Percentiles rank a stretch among this genome's conserved stretches.
phyloP scores from a whole-genome alignment of 2,113 vertebrate genomes.

The Dryoscopus gambensis region DNA sequence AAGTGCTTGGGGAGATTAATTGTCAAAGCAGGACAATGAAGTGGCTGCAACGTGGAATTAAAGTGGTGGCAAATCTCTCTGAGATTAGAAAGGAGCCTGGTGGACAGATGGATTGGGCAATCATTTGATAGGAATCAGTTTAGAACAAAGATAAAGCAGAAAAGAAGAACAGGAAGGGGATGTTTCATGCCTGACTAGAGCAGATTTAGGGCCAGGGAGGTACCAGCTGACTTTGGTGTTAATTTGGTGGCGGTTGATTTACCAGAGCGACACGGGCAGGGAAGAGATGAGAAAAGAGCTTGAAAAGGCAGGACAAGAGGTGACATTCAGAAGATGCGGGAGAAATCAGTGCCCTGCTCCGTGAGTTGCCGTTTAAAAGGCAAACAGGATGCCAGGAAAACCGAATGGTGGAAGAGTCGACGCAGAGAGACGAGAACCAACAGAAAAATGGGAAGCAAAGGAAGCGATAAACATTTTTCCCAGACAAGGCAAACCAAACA shows the following conservation, averaged over 20 bases:
- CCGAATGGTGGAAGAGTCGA: neutral
- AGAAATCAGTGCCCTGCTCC: neutral
- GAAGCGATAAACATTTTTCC: neutral
- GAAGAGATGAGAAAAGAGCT: neutral
- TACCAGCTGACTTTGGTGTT: neutral
- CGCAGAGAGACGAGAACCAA: rapidly evolving
- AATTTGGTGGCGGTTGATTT: neutral
- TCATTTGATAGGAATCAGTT: constrained; percentile 44
- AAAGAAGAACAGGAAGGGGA: neutral
- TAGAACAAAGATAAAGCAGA: neutral
- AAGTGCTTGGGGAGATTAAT: constrained; percentile 8
- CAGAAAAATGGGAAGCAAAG: neutral
- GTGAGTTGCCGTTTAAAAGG: neutral
- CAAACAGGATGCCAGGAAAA: neutral
- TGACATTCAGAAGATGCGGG: neutral
- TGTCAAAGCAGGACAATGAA: neutral
- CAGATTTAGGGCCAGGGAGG: neutral
- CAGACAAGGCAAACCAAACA: rapidly evolving
- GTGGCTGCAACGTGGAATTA: neutral
- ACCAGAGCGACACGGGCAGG: neutral
- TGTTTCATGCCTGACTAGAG: neutral
- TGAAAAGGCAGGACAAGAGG: neutral
- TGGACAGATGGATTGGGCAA: constrained; percentile 35
- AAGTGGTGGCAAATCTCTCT: neutral
- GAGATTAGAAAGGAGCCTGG: neutral